Conservation (phyloP, 2,797 vertebrate genomes). For the Crenichthys baileyi region DNA sequence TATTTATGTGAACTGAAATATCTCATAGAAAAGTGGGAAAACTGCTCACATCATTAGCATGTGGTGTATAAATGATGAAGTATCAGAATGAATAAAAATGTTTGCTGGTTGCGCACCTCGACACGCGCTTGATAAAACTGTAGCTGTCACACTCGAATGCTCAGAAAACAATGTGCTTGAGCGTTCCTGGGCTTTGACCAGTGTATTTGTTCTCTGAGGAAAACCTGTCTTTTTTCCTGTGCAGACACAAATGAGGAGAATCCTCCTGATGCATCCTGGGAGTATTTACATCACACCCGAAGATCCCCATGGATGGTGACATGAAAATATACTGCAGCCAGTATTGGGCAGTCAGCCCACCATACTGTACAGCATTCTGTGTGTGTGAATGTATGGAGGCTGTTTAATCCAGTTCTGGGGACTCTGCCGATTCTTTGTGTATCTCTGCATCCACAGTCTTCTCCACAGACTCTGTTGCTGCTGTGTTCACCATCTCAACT, state of each 20-base stretch:
- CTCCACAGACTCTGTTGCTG: constrained; percentile 12
- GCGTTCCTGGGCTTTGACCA: constrained; percentile 15
- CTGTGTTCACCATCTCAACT: background rate
- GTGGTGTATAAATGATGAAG: constrained; percentile 29
- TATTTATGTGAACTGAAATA: constrained; percentile 24
- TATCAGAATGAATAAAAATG: constrained; percentile 59
- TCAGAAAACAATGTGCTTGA: constrained; percentile 61
- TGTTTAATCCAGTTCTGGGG: constrained; percentile 67
- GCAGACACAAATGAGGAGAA: constrained; percentile 60
- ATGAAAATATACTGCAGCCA: constrained; percentile 40
- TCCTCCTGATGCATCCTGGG: constrained; percentile 44
- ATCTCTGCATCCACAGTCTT: constrained; percentile 31
- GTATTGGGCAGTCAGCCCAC: constrained; percentile 14
- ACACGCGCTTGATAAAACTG: constrained; percentile 35
- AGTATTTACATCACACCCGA: constrained; percentile 30
- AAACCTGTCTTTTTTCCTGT: constrained; percentile 60
- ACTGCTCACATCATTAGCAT: constrained; percentile 34
- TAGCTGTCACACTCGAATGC: constrained; percentile 20
- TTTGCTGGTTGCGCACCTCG: constrained; percentile 69
- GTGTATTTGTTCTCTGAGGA: constrained; percentile 1
- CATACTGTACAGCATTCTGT: constrained; percentile 11
- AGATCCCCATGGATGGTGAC: constrained; percentile 14
- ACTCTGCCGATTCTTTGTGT: constrained; percentile 55
- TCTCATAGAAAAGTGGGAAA: constrained; percentile 19
- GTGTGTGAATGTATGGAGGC: constrained; percentile 15